Evolutionary conservation across 2,888 invertebrate species (phyloP), one percentile per base, ranked within the genome.

Genomic region (Pantelozetes paolii): DNA sequence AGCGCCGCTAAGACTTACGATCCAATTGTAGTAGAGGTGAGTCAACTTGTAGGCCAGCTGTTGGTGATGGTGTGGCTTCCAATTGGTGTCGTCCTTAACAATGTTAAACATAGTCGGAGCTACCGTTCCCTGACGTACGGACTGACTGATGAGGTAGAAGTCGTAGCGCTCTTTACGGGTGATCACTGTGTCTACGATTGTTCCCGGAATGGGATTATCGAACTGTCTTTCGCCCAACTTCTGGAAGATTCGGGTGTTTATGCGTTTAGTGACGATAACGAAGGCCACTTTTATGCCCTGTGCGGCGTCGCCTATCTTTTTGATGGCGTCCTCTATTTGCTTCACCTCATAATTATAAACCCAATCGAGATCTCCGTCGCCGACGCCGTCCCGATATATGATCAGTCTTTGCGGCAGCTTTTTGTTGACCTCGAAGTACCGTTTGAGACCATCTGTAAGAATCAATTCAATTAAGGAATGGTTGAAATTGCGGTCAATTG

Each of bases 21-120:
- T 89, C 89, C 92, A 95, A 82, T 97, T 97, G 82, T 88, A 97
- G 81, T 97, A 97, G 84, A 95, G 84, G 80, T 96, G 95, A 0
- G 85, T 85, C 80, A 95, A 82, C 81, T 94, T 95, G 82, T 91
- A 96, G 0, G 94, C 88, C 18, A 97, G 81, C 18, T 89, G 84
- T 82, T 97, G 96, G 36, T 95, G 82, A 71, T 86, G 86, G 77
- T 94, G 92, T 0, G 92, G 88, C 8, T 82, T 81, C 0, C 92
- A 81, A 0, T 88, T 88, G 3, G 87, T 84, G 0, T 84, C 87
- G 78, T 94, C 93, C 11, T 86, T 85, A 3, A 97, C 87, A 0
- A 97, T 88, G 79, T 93, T 95, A 84, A 92, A 97, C 0, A 89
- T 88, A 0, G 95, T 94, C 0, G 97, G 97, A 0, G 91, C 87